Evolutionary conservation across 2,113 vertebrate species (phyloP).

Genomic region (Vanacampus margaritifer): DNA sequence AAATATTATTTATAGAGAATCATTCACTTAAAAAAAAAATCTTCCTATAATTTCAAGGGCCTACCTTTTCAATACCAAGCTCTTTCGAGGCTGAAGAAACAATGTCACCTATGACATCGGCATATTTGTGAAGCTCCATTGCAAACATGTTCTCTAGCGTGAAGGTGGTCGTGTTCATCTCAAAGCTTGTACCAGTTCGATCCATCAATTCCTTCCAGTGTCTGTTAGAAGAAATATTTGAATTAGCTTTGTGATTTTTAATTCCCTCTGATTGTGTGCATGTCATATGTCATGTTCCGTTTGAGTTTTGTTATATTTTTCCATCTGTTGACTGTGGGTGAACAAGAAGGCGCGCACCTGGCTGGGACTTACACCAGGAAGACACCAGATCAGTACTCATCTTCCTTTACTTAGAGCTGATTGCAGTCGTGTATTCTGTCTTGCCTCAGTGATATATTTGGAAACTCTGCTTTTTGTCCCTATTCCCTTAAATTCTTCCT

Average conservation of each 20-base stretch:
- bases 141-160: conserved; percentile 96
- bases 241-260: neutral
- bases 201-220: conserved; percentile 93
- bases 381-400: too few relatives aligned
- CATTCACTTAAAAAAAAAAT: neutral
- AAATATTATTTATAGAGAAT: neutral
- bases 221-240: conserved; percentile 58
- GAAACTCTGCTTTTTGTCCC: too few relatives aligned
- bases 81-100: conserved; percentile 88
- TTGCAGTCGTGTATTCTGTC: too few relatives aligned
- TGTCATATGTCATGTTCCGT: neutral
- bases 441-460: too few relatives aligned
- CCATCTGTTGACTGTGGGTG: neutral
- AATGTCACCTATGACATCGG: conserved; percentile 80
- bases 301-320: conserved; percentile 9
- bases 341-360: too few relatives aligned
- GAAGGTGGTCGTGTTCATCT: conserved; percentile 85
- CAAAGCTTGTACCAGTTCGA: conserved; percentile 81
- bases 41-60: neutral
- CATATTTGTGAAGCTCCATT: conserved; percentile 88
- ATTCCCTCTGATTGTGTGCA: neutral
- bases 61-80: conserved; percentile 89
- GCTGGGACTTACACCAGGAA: too few relatives aligned
- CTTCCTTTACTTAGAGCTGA: too few relatives aligned
- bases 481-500: too few relatives aligned